These are phyloP conservation scores for Sycon ciliatum DNA, from an alignment of 37 sponge, comb jelly and placozoan species.

Conservation along the genomic window DNA sequence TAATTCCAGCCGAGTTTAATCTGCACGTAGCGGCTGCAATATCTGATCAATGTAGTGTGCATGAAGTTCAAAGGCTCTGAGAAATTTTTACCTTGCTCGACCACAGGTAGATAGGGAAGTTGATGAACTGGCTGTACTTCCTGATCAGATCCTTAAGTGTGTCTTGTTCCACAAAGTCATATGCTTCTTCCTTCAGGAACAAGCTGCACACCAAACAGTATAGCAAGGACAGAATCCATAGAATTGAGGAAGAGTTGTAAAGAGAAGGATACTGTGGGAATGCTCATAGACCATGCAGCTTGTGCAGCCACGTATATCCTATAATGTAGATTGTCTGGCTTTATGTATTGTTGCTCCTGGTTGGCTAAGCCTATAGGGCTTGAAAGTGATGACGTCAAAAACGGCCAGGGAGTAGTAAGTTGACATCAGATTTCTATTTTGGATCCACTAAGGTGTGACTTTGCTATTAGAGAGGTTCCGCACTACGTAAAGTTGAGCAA, in stretches of 20 bases:
- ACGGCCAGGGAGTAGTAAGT: too few relatives aligned
- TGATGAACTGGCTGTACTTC: conserved; percentile 99
- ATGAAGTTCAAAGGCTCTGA: too few relatives aligned
- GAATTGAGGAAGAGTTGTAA: neutral
- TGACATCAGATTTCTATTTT: too few relatives aligned
- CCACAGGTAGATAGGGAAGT: conserved; percentile 99
- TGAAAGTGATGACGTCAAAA: too few relatives aligned
- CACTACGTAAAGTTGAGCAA: too few relatives aligned
- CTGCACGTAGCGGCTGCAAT: too few relatives aligned
- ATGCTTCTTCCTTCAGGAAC: conserved; percentile 88
- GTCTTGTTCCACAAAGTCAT: conserved; percentile 71
- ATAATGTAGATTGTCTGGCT: neutral
- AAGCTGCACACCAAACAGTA: conserved; percentile 27
- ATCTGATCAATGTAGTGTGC: too few relatives aligned
- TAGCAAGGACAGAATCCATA: neutral
- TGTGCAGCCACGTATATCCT: neutral
- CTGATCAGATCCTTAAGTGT: conserved; percentile 65
- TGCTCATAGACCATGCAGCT: neutral
- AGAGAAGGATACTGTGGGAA: neutral
- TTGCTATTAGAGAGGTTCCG: too few relatives aligned
- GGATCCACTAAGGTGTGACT: too few relatives aligned
- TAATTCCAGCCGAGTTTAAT: too few relatives aligned
- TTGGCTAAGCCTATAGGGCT: too few relatives aligned
- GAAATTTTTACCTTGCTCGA: conserved; percentile 89
- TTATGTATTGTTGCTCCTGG: neutral